Percentiles rank a stretch among this genome's conserved stretches.
These are phyloP conservation scores for Pseudomyrmex sp. DNA, from an alignment of 1,140 invertebrate species.

Conservation along the genomic window DNA sequence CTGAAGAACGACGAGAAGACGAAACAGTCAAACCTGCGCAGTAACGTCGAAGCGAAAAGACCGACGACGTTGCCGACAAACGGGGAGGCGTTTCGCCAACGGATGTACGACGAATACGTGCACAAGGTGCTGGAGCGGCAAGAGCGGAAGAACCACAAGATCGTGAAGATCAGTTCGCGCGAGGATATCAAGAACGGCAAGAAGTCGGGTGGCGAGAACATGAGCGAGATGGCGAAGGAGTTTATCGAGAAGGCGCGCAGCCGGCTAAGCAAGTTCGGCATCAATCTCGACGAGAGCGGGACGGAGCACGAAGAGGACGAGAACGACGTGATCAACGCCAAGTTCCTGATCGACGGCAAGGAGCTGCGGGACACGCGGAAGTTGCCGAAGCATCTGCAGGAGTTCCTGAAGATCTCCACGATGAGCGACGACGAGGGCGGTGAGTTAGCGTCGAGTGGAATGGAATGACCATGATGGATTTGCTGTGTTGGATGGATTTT, in stretches of 20 bases:
- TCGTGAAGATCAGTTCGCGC: conserved; percentile 89
- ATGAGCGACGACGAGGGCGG: conserved; percentile 85
- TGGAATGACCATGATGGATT: conserved; percentile 46
- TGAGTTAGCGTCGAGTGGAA: conserved; percentile 81
- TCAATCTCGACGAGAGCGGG: conserved; percentile 85
- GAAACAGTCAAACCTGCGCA: not conserved
- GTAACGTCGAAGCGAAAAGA: conserved; percentile 68
- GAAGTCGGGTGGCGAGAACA: conserved; percentile 76
- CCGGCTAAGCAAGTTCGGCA: conserved; percentile 87
- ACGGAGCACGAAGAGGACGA: conserved; percentile 83
- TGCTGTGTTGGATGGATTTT: conserved; percentile 52
- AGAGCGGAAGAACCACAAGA: conserved; percentile 90
- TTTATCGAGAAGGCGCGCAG: conserved; percentile 90
- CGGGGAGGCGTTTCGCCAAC: conserved; percentile 89
- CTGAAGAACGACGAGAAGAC: not conserved
- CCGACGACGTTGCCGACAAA: conserved; percentile 83
- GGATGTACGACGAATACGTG: conserved; percentile 94
- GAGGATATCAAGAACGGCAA: conserved; percentile 68
- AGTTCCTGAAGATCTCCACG: conserved; percentile 86
- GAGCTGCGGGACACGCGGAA: conserved; percentile 87
- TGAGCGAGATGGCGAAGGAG: conserved; percentile 89
- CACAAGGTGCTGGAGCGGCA: conserved; percentile 91
- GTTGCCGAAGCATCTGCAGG: conserved; percentile 90
- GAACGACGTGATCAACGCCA: conserved; percentile 76
- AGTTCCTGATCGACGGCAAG: conserved; percentile 87